Evolutionary conservation across 1,140 invertebrate species (phyloP), one percentile per base, ranked within the genome.

Genomic region (Drosophila santomea): DNA sequence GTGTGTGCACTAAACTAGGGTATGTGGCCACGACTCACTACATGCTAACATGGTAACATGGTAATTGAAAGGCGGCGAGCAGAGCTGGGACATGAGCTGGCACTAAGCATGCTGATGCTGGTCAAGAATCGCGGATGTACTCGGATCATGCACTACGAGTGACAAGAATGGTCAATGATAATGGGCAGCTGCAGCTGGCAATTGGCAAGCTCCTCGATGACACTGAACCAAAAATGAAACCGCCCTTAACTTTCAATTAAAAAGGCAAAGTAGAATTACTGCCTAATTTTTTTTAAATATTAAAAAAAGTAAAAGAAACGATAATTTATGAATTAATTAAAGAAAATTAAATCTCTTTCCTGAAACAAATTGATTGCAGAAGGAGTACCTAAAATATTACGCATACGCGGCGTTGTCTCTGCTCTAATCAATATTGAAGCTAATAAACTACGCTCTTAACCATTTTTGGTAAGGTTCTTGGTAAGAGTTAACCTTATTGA

Each of bases 71-170:
- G 62, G 62, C 59, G 32, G 63, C 48, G 63, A 47, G 63, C 44
- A 25, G 61, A 59, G 39, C 59, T 57, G 38, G 35, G 35, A 51
- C 52, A 15, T 55, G 20, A 20, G 20, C 20, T 20, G 28, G 56
- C 55, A 63, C n/a, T 64, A 17, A 35, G 36, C 60, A 67, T 44
- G 62, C 64, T 23, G 36, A 32, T 32, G 28, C 28, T 32, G 45
- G 44, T 44, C 36, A 10, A 11, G 11, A 25, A 20, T 20, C 20
- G n/a, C 5, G n/a, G 25, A 35, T 50, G 17, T 14, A 36, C 15
- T 15, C 20, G 17, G 25, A 69, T 35, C 63, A 71, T 71, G 67
- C 64, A 56, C 35, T 17, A 17, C 43, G 35, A 14, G 39, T 25
- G 36, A 17, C 15, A 2, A 28, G 4, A 28, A 67, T 67, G 44